These are phyloP conservation scores for Diarsia rubi DNA, from an alignment of 2,888 invertebrate species.

Conservation along the genomic window DNA sequence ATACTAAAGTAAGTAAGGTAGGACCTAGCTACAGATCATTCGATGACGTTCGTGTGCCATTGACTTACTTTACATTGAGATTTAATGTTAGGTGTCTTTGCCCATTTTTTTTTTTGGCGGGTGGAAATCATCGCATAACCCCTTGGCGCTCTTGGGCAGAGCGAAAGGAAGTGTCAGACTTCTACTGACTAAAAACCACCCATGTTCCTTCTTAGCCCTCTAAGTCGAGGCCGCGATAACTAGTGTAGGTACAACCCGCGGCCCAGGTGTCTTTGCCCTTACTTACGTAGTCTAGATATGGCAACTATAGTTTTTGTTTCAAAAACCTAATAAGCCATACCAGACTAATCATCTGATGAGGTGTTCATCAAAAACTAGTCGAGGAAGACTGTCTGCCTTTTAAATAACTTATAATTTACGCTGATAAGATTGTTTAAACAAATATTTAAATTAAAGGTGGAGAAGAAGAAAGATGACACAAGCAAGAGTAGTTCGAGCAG, in stretches of 20 bases:
- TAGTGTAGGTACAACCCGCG: too few relatives aligned
- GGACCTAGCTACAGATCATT: not conserved
- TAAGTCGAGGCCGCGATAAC: too few relatives aligned
- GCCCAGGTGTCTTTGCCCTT: not conserved
- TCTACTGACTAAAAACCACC: too few relatives aligned
- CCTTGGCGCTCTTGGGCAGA: too few relatives aligned
- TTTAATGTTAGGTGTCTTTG: not conserved
- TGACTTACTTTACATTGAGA: not conserved
- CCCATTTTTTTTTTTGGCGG: too few relatives aligned
- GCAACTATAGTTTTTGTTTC: too few relatives aligned
- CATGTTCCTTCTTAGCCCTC: too few relatives aligned
- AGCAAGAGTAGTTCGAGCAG: slow-evolving; percentile 83
- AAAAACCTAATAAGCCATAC: not conserved
- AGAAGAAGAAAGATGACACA: slow-evolving; percentile 84
- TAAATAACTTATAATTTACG: not conserved
- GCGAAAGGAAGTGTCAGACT: too few relatives aligned
- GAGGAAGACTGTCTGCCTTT: not conserved
- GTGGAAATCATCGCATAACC: too few relatives aligned
- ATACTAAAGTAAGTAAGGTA: not conserved
- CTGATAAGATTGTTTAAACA: not conserved
- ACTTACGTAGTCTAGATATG: not conserved
- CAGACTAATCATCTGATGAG: not conserved
- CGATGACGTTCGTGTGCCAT: too few relatives aligned
- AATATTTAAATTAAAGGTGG: slow-evolving; percentile 77
- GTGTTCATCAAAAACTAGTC: not conserved